Evolutionary conservation across 2,113 vertebrate genomes (phyloP), one percentile per base, ranked within the genome.

Genomic region (Cyanoderma ruficeps): DNA sequence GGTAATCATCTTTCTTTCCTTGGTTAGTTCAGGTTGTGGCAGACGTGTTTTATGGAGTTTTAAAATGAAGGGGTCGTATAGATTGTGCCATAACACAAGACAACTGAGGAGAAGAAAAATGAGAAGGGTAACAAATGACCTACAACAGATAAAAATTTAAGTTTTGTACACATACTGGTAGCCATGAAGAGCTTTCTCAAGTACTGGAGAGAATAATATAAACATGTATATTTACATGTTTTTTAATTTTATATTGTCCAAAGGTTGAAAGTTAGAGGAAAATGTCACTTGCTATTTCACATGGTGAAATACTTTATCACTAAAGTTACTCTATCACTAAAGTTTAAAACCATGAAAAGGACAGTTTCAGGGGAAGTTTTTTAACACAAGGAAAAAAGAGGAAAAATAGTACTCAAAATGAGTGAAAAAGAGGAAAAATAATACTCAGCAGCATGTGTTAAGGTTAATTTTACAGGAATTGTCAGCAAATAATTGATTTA

Each of bases 91-190:
- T 41, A 44, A 19, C 7, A 7, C 18, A 46, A 59, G 56, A 33
- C 4, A 18, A 13, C 41, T 7, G 25, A 72, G 19, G 57, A n/a
- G 64, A 88, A 57, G 47, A 39, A 80, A 78, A 64, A 77, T 37
- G 13, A n/a, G 35, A 68, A 77, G 5, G 9, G 6, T 20, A 60
- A 61, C 8, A 70, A 77, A 84, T 56, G 16, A 11, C 9, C 35
- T 20, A 4, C 25, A 60, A 23, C 5, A 33, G 28, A 37, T 27
- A 68, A 81, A 63, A 56, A 55, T 4, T 33, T 56, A 17, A 4
- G 3, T 30, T 85, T 71, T 67, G 3, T 53, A 20, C 6, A 15
- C 4, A 6, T 49, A 41, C 7, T 0, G 0, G 5, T 50, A 67
- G 11, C 25, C 42, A 13, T 50, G 28, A 71, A 69, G 2, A 3